These are phyloP conservation scores for Coturnix japonica DNA, from an alignment of 2,113 vertebrate genomes.

Conservation along the genomic window DNA sequence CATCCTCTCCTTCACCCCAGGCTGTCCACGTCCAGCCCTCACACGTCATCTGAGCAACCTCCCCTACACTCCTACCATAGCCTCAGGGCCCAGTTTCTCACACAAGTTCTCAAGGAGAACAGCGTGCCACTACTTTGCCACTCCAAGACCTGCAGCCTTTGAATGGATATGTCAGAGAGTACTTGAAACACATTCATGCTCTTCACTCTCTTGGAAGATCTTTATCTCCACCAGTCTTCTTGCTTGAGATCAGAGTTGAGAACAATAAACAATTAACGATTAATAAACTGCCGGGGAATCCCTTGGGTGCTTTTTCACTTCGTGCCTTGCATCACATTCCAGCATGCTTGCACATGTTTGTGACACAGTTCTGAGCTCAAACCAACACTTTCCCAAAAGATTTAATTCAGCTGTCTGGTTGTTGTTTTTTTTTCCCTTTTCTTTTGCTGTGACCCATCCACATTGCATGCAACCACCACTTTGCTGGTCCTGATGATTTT, in stretches of 20 bases:
- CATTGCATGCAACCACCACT: rapidly evolving
- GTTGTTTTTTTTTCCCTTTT: not conserved
- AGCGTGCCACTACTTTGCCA: not conserved
- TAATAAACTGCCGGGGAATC: not conserved
- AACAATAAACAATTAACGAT: slow-evolving; percentile 13
- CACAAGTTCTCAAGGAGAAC: not conserved
- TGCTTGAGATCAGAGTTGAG: not conserved
- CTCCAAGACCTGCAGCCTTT: not conserved
- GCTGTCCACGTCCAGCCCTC: not conserved
- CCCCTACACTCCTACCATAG: not conserved
- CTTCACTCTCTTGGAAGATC: not conserved
- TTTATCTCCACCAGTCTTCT: not conserved
- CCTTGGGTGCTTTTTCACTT: slow-evolving; percentile 10
- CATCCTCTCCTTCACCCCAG: not conserved
- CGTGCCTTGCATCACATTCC: not conserved
- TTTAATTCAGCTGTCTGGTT: not conserved
- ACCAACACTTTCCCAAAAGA: not conserved
- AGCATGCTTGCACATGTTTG: not conserved
- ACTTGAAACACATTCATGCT: not conserved
- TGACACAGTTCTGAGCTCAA: not conserved
- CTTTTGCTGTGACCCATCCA: not conserved
- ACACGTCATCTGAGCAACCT: not conserved
- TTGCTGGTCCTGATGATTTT: not conserved
- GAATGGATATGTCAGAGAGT: not conserved
- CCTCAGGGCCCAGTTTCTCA: not conserved